Evolutionary conservation across 2,113 vertebrate genomes (phyloP).

Genomic region (Polypterus bichir): DNA sequence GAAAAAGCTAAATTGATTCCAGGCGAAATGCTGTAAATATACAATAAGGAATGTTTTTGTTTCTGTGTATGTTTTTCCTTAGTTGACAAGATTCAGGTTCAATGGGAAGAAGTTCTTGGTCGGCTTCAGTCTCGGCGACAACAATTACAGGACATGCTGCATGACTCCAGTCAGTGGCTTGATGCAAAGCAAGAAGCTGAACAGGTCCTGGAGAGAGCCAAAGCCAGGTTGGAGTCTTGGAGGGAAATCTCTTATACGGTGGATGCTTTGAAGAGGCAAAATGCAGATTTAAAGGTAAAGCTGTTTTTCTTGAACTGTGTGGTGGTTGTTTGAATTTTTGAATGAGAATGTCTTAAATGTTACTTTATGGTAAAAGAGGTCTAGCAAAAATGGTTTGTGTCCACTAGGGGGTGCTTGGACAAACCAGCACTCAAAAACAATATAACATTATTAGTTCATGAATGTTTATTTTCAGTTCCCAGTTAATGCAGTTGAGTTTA

Average conservation of each 20-base stretch:
- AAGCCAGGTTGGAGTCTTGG: constrained; percentile 64
- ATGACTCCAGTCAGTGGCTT: constrained; percentile 86
- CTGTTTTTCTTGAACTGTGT: neutral
- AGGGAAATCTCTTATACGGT: constrained; percentile 67
- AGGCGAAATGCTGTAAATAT: neutral
- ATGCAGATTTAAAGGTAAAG: constrained; percentile 72
- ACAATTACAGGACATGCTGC: constrained; percentile 84
- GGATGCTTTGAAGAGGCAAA: constrained; percentile 70
- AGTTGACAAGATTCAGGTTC: constrained; percentile 88
- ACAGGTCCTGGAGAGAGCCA: constrained; percentile 57
- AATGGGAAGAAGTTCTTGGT: constrained; percentile 88
- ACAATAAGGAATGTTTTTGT: neutral
- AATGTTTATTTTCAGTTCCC: too few species aligned
- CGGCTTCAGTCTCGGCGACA: constrained; percentile 64
- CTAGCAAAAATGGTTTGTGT: too few species aligned
- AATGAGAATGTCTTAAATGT: too few species aligned
- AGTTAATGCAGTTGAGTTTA: too few species aligned
- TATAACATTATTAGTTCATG: too few species aligned
- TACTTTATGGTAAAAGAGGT: too few species aligned
- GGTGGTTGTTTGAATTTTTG: too few species aligned
- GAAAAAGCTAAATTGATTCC: too few species aligned
- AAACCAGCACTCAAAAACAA: too few species aligned
- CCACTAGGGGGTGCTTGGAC: too few species aligned
- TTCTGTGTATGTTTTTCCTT: neutral
- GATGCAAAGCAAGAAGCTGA: constrained; percentile 71